A percentile compares a stretch with the other conserved stretches of the same genome.
phyloP scores from a whole-genome alignment of 2,797 vertebrate species.

The Lerista edwardsae region DNA sequence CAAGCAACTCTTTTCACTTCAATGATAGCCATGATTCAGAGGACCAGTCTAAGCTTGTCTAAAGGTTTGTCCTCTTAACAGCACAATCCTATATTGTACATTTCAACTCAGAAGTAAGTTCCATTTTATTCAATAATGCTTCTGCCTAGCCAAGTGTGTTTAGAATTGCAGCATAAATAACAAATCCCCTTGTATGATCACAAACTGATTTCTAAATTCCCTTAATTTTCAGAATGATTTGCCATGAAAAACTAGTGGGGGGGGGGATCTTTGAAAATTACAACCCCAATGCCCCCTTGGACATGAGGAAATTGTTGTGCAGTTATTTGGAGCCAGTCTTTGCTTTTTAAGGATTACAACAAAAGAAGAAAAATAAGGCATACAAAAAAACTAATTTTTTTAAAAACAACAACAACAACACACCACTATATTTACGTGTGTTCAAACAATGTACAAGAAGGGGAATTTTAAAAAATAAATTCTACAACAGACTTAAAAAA shows the following conservation, averaged over 20 bases:
- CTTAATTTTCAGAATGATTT: neutral
- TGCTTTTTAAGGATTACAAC: neutral
- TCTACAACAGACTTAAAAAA: neutral
- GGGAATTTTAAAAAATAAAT: neutral
- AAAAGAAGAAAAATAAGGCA: neutral
- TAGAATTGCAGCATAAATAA: neutral
- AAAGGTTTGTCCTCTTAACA: neutral
- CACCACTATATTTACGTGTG: neutral
- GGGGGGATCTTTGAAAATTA: neutral
- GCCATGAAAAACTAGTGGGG: neutral
- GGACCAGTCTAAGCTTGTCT: neutral
- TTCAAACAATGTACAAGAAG: neutral
- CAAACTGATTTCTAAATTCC: neutral
- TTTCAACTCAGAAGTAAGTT: no score
- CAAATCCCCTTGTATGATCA: neutral
- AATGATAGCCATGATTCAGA: neutral
- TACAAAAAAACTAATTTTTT: neutral
- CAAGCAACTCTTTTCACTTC: slow-evolving; percentile 8
- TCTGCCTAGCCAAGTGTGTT: neutral
- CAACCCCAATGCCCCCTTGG: neutral
- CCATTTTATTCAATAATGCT: no score
- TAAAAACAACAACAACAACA: no score
- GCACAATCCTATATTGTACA: neutral
- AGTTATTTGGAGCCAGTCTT: neutral
- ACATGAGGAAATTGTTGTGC: neutral